phyloP scores from a whole-genome alignment of 2,888 invertebrate species.

The Micoletzkya japonica region DNA sequence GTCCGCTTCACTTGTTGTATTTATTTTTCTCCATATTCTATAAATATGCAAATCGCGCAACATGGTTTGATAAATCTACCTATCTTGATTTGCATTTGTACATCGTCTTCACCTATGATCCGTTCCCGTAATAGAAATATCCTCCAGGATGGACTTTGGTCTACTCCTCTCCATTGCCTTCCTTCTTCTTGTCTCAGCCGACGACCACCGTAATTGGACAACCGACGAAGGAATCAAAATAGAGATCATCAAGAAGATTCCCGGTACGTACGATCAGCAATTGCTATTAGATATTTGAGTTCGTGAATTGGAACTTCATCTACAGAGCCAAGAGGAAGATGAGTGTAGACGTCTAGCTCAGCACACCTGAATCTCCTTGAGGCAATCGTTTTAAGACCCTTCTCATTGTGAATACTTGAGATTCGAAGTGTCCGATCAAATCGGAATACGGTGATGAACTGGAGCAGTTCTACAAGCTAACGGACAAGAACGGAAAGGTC shows the following conservation, averaged over 20 bases:
- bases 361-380: not conserved
- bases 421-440: constrained; percentile 57
- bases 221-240: constrained; percentile 61
- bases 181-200: constrained; percentile 13
- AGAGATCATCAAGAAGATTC: constrained; percentile 62
- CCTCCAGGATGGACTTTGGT: not conserved
- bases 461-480: constrained; percentile 61
- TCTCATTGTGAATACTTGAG: constrained; percentile 30
- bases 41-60: too few relatives aligned
- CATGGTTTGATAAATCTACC: not conserved
- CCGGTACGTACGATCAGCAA: constrained; percentile 33
- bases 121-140: not conserved
- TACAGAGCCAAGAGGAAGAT: not conserved
- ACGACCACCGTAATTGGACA: constrained; percentile 55
- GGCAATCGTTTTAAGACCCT: not conserved
- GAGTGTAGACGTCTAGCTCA: not conserved
- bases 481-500: constrained; percentile 57
- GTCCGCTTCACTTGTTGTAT: not conserved
- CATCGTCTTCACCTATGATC: not conserved
- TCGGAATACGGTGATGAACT: constrained; percentile 57
- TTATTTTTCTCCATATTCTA: not conserved
- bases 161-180: not conserved
- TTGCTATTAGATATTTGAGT: not conserved
- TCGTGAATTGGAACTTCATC: not conserved
- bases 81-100: not conserved